phyloP scores from a whole-genome alignment of 2,888 invertebrate genomes.

The Folsomia candida region DNA sequence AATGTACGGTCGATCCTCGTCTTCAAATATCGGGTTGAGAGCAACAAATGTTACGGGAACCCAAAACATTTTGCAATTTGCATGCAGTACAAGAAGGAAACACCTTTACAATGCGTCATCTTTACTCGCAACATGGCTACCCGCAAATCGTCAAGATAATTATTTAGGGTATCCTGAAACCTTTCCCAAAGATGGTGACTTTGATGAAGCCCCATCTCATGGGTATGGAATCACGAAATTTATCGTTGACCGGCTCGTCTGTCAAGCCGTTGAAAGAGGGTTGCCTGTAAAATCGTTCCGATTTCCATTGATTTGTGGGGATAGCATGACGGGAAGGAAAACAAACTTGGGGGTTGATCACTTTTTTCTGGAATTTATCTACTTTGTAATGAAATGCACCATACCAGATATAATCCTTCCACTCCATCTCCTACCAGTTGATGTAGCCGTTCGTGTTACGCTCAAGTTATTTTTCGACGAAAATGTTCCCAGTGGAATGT shows the following conservation, averaged over 20 bases:
- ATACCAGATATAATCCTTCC: conserved; percentile 18
- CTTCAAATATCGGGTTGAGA: conserved; percentile 22
- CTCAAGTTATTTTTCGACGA: conserved; percentile 26
- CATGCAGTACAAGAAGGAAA: conserved; percentile 26
- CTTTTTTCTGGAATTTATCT: conserved; percentile 28
- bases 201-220: conserved; percentile 22
- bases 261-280: conserved; percentile 31
- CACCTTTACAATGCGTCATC: conserved; percentile 31
- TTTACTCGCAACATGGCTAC: conserved; percentile 17
- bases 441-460: conserved; percentile 25
- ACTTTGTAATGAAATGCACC: conserved; percentile 29
- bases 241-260: conserved; percentile 31
- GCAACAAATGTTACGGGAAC: conserved; percentile 28
- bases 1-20: conserved; percentile 23
- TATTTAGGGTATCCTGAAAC: conserved; percentile 15
- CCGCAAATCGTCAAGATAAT: not conserved
- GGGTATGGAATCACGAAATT: conserved; percentile 40
- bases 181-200: conserved; percentile 17
- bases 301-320: conserved; percentile 35
- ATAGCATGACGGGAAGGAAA: conserved; percentile 28
- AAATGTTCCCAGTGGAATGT: conserved; percentile 27
- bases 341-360: conserved; percentile 26
- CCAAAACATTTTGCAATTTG: conserved; percentile 32
- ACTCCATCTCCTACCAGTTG: conserved; percentile 23
- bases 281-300: conserved; percentile 34